Base-by-base conservation (phyloP, 2,113 vertebrate genomes). In the Ptychochromis oligacanthus region DNA sequence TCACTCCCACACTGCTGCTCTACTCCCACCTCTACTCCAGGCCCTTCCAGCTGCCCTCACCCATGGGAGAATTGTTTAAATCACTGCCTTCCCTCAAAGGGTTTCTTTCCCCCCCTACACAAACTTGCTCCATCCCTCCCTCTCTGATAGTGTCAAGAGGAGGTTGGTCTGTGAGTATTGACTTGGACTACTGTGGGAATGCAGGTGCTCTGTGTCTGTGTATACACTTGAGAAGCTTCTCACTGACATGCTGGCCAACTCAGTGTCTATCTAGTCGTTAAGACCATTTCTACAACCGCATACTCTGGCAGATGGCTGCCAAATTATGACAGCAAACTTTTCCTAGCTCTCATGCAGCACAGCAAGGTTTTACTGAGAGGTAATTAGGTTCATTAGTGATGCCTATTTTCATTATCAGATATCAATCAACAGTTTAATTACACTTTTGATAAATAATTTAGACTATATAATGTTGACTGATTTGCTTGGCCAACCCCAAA, bases 141-240 rank as follows among this genome's bases (percentile, higher is more conserved):
- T 80, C 61, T 57, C 82, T 87, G 84, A 84, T 88, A 81, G 52
- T 76, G 86, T 86, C 10, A n/a, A 40, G 55, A 52, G 87, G 79
- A 83, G 91, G 80, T 17, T 43, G 79, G 83, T 75, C 36, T 65
- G 26, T 70, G 83, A 87, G 46, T 87, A 85, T 82, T 89, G 87
- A 91, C 84, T 88, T 40, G 55, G 79, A 77, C 87, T 88, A 89
- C 87, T 95, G 89, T 94, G 90, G 92, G 93, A 93, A 92, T 92
- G 87, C 87, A 92, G 86, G 88, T 91, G 89, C 52, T 87, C 67
- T 72, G 78, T 31, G 65, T 65, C 40, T 70, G 77, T 83, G 87
- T 75, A 58, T 22, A 72, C 31, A 65, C 62, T 75, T 40, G 34
- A 36, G 17, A 54, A 52, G 79, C 75, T 84, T 67, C 84, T 80